Base-by-base conservation (phyloP, 2,113 vertebrate genomes). In the Spermophilus dauricus region DNA sequence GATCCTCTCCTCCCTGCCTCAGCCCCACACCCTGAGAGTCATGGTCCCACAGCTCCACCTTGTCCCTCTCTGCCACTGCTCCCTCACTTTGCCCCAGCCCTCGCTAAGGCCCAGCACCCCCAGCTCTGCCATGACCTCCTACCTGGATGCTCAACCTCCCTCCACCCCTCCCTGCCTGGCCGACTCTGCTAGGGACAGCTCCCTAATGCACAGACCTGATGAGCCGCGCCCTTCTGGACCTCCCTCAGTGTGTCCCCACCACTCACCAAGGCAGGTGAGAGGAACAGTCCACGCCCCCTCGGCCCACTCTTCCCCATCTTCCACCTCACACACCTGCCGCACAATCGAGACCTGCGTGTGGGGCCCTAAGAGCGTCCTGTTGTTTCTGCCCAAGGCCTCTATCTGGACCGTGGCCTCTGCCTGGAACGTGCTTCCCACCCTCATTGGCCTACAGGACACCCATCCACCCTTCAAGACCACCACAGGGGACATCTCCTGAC, bases 311-410 rank as follows among this genome's bases (percentile, higher is more conserved):
- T 37, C 9, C 39, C 37, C 4, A 7, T 0, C 34, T 28, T 28
- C 63, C 2, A 8, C 30, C 14, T 16, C 32, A 8, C 2, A 1
- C n/a, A 53, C 45, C 9, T n/a, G 63, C 61, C 24, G 0, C 2
- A 12, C 2, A 9, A 24, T 18, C 39, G 14, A 4, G 5, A 34
- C 30, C 20, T 65, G 65, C 4, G 63, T 32, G 24, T 5, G 4
- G 63, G 67, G 24, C 67, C 53, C 92, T 37, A 7, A 72, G 39
- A 63, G 32, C n/a, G 0, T 18, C 65, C 12, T 0, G 8, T 24
- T 28, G 8, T 30, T 28, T 67, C 42, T 88, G 67, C 53, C 75
- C 8, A 0, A 8, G 53, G 39, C 39, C 42, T 39, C 34, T 30
- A 39, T 51, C 24, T 42, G 13, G n/a, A 24, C 39, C 10, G 2